These are phyloP conservation scores for Muraenolepis orangiensis DNA, from an alignment of 2,797 vertebrate genomes.

Conservation along the genomic window DNA sequence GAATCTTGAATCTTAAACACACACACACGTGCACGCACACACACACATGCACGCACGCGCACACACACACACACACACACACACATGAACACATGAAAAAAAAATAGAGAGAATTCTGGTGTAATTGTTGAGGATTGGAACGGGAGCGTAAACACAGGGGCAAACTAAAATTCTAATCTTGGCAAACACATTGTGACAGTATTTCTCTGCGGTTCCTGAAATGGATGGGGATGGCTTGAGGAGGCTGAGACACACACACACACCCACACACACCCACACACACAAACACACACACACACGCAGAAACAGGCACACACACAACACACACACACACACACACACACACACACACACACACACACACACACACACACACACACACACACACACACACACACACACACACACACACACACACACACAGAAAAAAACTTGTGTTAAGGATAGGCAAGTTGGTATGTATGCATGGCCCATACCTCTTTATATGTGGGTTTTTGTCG, in stretches of 20 bases:
- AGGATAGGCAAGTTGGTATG: too few relatives aligned
- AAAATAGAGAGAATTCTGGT: background rate
- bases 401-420: too few relatives aligned
- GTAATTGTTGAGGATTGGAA: background rate
- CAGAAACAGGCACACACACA: too few relatives aligned
- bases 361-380: too few relatives aligned
- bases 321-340: too few relatives aligned
- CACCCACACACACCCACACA: background rate
- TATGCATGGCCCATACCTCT: background rate
- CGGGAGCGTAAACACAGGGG: background rate
- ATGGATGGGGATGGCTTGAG: background rate
- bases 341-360: too few relatives aligned
- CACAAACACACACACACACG: background rate
- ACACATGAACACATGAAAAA: background rate
- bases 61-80: background rate
- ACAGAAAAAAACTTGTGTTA: too few relatives aligned
- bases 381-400: too few relatives aligned
- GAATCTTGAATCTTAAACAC: too few relatives aligned
- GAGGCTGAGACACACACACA: background rate
- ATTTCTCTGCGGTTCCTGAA: background rate
- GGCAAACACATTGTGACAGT: background rate
- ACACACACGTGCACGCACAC: too few relatives aligned
- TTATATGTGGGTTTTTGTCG: background rate
- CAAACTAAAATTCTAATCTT: background rate
- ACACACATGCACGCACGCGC: too few relatives aligned